Evolutionary conservation across 1,140 invertebrate genomes (phyloP).

Genomic region (Hydropsyche tenuis): DNA sequence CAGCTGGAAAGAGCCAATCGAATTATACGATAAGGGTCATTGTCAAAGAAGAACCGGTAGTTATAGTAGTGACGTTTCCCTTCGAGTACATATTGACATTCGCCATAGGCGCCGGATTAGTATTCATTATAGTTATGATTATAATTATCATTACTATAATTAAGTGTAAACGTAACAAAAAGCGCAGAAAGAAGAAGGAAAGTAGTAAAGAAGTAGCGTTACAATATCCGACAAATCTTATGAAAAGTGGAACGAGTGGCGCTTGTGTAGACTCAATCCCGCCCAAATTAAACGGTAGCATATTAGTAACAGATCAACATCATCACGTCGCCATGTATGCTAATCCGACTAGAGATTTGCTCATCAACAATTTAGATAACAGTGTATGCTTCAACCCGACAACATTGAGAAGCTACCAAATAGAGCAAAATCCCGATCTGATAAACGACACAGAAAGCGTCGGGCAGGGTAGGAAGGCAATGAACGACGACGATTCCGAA

Average conservation of each 20-base stretch:
- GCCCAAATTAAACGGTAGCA: constrained; percentile 59
- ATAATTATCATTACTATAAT: constrained; percentile 67
- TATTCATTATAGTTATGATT: constrained; percentile 68
- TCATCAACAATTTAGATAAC: constrained; percentile 50
- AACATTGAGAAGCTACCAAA: constrained; percentile 62
- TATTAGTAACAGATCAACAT: constrained; percentile 59
- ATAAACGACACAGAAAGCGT: constrained; percentile 76
- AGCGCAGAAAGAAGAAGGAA: constrained; percentile 65
- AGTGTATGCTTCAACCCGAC: constrained; percentile 42
- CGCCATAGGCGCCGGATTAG: constrained; percentile 65
- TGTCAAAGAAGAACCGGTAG: constrained; percentile 72
- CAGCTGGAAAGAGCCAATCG: constrained; percentile 74
- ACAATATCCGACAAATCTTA: constrained; percentile 59
- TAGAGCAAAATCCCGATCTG: constrained; percentile 77
- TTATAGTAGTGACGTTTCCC: constrained; percentile 69
- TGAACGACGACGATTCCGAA: constrained; percentile 57
- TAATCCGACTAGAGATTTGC: constrained; percentile 47
- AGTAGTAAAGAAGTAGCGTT: constrained; percentile 60
- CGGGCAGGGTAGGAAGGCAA: constrained; percentile 67
- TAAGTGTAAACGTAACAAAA: constrained; percentile 67
- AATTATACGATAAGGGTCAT: constrained; percentile 81
- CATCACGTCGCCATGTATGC: constrained; percentile 59
- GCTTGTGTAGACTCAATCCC: constrained; percentile 48
- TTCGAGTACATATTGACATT: constrained; percentile 73
- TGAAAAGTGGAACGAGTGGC: constrained; percentile 56